phyloP scores from a whole-genome alignment of 1,140 invertebrate genomes.

The Trichonephila clavata region DNA sequence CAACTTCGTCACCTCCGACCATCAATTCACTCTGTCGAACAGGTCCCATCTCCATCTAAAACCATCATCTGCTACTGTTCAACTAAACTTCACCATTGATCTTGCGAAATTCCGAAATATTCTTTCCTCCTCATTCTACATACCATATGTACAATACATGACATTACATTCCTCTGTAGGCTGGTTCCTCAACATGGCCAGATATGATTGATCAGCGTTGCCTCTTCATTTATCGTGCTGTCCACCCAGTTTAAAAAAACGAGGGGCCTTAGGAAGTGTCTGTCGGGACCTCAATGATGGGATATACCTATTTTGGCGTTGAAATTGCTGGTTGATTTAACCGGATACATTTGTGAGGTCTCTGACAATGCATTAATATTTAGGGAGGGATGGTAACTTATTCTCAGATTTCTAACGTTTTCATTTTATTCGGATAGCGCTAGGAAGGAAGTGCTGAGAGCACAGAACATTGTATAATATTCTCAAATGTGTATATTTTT shows the following conservation, averaged over 20 bases:
- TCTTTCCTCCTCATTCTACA: not conserved
- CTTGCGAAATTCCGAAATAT: constrained; percentile 36
- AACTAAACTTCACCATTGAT: not conserved
- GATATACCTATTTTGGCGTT: constrained; percentile 5
- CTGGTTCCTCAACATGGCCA: not conserved
- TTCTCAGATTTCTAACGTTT: not conserved
- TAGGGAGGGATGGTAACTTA: not conserved
- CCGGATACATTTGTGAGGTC: constrained; percentile 65
- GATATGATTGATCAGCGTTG: constrained; percentile 68
- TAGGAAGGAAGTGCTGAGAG: not conserved
- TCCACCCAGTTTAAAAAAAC: constrained; percentile 57
- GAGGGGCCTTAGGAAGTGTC: constrained; percentile 24
- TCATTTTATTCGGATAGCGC: not conserved
- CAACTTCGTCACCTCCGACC: not conserved
- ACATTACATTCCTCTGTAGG: constrained; percentile 16
- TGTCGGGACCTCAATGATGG: not conserved
- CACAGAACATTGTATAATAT: no score
- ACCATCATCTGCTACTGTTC: not conserved
- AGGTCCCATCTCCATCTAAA: not conserved
- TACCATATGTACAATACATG: constrained; percentile 19
- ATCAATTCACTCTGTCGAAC: not conserved
- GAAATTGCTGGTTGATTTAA: constrained; percentile 58
- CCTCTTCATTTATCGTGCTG: constrained; percentile 75
- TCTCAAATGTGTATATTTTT: no score
- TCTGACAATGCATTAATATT: constrained; percentile 11